A percentile compares a stretch with the other conserved stretches of the same genome.
Evolutionary conservation across 2,888 invertebrate species (phyloP).

Genomic region (Agonopterix alstromeriana): DNA sequence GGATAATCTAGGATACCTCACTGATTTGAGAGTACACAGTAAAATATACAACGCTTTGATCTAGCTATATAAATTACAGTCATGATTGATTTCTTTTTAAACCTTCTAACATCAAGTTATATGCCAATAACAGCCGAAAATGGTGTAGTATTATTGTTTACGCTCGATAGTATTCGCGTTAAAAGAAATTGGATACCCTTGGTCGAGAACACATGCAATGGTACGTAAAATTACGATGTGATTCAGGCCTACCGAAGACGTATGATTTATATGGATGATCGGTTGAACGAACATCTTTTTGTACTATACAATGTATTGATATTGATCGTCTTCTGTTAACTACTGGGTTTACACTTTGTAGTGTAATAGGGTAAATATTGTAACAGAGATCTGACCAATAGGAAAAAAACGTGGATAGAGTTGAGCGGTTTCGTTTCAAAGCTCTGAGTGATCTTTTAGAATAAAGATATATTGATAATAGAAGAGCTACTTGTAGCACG

Average conservation of each 20-base stretch:
- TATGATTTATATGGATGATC: constrained; percentile 2
- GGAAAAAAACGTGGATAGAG: background rate
- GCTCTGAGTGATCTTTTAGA: too few species aligned
- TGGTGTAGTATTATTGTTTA: constrained; percentile 57
- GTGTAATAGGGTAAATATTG: too few species aligned
- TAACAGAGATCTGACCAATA: background rate
- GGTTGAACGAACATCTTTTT: background rate
- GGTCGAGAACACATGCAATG: constrained; percentile 62
- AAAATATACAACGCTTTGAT: too few species aligned
- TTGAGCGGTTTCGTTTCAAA: too few species aligned
- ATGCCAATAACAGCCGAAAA: constrained; percentile 42
- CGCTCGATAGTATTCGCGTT: constrained; percentile 52
- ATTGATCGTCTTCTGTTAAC: too few species aligned
- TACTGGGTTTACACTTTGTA: too few species aligned
- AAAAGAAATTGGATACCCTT: constrained; percentile 64
- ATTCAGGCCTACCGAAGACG: constrained; percentile 38
- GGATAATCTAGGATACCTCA: constrained; percentile 12
- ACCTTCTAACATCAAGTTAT: constrained; percentile 12
- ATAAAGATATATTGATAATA: too few species aligned
- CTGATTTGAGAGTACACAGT: too few species aligned
- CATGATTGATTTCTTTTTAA: too few species aligned
- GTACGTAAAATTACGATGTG: constrained; percentile 63
- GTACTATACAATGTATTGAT: background rate
- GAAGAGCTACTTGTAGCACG: too few species aligned
- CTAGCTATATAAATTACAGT: too few species aligned